Evolutionary conservation across 2,113 vertebrate species (phyloP).

Genomic region (Neogale vison): DNA sequence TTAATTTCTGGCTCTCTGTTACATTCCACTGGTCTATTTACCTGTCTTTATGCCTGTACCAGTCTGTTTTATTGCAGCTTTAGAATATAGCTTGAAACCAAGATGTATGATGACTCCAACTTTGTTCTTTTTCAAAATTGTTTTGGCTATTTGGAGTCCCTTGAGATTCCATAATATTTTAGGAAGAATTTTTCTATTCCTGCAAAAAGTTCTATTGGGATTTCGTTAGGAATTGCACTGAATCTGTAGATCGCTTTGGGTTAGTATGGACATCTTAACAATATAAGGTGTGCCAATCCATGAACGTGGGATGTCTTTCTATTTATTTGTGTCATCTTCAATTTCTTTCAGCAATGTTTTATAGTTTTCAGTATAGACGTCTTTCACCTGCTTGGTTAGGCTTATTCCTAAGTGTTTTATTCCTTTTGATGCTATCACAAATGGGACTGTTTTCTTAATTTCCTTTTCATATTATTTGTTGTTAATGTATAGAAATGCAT

Average conservation of each 20-base stretch:
- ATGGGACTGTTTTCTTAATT: not conserved
- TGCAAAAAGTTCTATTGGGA: not conserved
- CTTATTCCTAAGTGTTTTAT: not conserved
- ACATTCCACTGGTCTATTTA: not conserved
- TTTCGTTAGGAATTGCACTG: not conserved
- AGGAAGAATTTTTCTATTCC: not conserved
- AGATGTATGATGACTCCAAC: not conserved
- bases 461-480: not conserved
- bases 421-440: not conserved
- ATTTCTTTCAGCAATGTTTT: not conserved
- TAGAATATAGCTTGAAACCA: not conserved
- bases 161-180: not conserved
- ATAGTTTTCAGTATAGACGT: not conserved
- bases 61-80: not conserved
- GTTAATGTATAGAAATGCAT: not conserved
- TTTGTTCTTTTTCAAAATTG: not conserved
- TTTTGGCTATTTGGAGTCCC: not conserved
- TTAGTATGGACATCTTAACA: not conserved
- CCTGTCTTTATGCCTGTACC: no score
- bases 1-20: not conserved
- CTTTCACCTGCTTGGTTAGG: not conserved
- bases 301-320: not conserved
- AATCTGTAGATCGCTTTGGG: not conserved
- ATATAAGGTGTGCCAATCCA: not conserved
- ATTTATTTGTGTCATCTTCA: not conserved